These are phyloP conservation scores for Diarsia dahlii DNA, from an alignment of 2,888 invertebrate species.

Conservation along the genomic window DNA sequence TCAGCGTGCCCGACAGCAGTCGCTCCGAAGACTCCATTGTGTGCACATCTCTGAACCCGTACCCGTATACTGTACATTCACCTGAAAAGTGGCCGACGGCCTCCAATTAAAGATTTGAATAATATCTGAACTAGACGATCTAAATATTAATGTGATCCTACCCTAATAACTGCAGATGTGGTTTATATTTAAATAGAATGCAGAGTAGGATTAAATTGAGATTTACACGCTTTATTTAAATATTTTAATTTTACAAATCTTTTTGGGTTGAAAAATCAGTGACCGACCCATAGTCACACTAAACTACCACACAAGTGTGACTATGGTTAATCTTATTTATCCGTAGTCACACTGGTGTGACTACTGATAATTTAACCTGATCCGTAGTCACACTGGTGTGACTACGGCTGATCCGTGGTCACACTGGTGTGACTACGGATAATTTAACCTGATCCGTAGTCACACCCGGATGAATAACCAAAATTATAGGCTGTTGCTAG, in stretches of 20 bases:
- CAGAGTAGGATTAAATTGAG: conserved; percentile 12
- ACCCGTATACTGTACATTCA: conserved; percentile 83
- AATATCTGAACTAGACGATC: conserved; percentile 59
- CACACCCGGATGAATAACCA: no score
- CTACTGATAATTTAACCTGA: no score
- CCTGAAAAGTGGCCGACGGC: conserved; percentile 73
- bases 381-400: no score
- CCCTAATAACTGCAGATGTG: conserved; percentile 26
- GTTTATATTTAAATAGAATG: conserved; percentile 39
- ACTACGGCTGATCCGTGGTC: no score
- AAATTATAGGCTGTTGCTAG: no score
- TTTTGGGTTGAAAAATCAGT: conserved; percentile 10
- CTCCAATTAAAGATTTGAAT: conserved; percentile 32
- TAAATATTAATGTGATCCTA: conserved; percentile 48
- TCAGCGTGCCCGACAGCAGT: conserved; percentile 76
- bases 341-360: no score
- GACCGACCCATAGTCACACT: no score
- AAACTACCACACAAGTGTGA: no score
- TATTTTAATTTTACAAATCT: conserved; percentile 16
- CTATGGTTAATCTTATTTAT: no score
- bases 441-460: no score
- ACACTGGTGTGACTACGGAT: no score
- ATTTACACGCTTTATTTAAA: conserved; percentile 13
- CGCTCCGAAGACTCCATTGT: conserved; percentile 72
- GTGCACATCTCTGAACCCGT: conserved; percentile 76